phyloP scores from a whole-genome alignment of 2,113 vertebrate species.

The Acinonyx jubatus region DNA sequence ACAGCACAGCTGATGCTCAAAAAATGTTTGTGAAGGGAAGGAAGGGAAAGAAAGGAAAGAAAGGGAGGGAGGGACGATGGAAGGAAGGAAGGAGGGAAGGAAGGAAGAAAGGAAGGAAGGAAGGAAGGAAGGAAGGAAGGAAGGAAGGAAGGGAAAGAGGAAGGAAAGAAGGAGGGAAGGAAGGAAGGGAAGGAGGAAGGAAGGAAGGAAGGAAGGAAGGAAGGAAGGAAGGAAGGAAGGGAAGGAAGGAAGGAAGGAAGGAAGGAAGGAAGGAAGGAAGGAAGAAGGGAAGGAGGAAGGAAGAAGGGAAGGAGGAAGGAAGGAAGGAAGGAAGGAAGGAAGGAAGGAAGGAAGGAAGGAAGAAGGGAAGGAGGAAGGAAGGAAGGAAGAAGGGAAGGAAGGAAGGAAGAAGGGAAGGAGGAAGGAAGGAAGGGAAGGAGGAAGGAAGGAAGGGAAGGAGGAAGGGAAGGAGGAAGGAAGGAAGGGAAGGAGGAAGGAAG shows the following conservation, averaged over 20 bases:
- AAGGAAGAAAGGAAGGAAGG: too few species aligned
- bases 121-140: too few species aligned
- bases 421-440: accelerated
- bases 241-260: not conserved
- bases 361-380: too few species aligned
- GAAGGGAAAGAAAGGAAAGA: not conserved
- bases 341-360: too few species aligned
- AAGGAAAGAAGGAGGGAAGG: not conserved
- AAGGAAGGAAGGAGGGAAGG: not conserved
- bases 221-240: not conserved
- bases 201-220: not conserved
- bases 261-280: not conserved
- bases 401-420: not conserved
- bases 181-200: too few species aligned
- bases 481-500: too few species aligned
- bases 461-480: not conserved
- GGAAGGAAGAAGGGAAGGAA: too few species aligned
- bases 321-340: too few species aligned
- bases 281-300: not conserved
- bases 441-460: too few species aligned
- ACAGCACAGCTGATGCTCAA: not conserved
- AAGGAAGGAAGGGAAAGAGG: too few species aligned
- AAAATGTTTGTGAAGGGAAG: not conserved
- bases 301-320: not conserved
- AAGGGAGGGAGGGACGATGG: too few species aligned